Evolutionary conservation across 2,797 vertebrate species (phyloP).

Genomic region (Peromyscus eremicus): DNA sequence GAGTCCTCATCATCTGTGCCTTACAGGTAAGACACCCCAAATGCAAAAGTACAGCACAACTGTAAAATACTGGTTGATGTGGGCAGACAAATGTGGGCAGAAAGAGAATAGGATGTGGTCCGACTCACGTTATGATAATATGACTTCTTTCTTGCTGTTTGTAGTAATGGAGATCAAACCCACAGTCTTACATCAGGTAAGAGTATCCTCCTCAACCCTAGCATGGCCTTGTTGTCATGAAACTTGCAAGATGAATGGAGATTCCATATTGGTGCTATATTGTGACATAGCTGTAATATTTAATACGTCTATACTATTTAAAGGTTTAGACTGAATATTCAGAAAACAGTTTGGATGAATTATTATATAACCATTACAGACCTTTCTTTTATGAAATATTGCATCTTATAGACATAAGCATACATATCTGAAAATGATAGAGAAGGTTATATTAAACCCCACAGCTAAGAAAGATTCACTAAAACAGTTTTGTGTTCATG

Average conservation of each 20-base stretch:
- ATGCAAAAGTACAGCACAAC: background rate
- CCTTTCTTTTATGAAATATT: constrained; percentile 2
- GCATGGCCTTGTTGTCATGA: constrained; percentile 20
- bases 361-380: background rate
- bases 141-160: background rate
- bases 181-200: background rate
- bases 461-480: background rate
- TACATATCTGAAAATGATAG: constrained; percentile 5
- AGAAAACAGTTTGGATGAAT: constrained; percentile 34
- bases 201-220: background rate
- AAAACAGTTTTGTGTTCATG: background rate
- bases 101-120: background rate
- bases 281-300: background rate
- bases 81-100: background rate
- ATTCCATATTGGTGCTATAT: background rate
- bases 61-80: background rate
- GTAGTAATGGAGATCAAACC: background rate
- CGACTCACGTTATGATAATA: background rate
- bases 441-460: background rate
- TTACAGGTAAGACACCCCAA: background rate
- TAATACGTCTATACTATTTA: background rate
- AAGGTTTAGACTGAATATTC: constrained; percentile 37
- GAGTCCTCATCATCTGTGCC: background rate
- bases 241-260: background rate
- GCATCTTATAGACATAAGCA: background rate